Conservation (phyloP, 2,888 invertebrate species). For the Mythimna lalbum region DNA sequence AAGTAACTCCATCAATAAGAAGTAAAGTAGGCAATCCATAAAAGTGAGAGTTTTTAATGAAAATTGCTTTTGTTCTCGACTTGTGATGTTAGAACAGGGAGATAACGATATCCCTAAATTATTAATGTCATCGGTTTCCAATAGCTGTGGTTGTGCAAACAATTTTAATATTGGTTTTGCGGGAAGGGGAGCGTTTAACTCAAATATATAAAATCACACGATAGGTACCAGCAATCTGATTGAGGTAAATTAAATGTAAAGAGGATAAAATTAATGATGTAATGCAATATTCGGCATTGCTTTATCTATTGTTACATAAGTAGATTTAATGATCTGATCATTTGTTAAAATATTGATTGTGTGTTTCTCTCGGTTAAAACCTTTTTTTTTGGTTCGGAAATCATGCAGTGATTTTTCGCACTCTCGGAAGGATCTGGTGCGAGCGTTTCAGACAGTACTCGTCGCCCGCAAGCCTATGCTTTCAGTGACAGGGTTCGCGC, state of each 20-base stretch:
- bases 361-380: not conserved
- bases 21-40: constrained; percentile 51
- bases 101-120: constrained; percentile 44
- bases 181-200: not conserved
- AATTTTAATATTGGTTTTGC: constrained; percentile 14
- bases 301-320: constrained; percentile 23
- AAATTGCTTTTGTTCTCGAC: constrained; percentile 59
- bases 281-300: constrained; percentile 9
- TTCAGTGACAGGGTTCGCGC: too few relatives aligned
- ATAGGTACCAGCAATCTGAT: not conserved
- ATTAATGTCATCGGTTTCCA: constrained; percentile 45
- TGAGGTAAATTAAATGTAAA: constrained; percentile 12
- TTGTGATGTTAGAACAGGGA: constrained; percentile 38
- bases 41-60: constrained; percentile 45
- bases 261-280: constrained; percentile 30
- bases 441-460: too few relatives aligned
- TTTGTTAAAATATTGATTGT: constrained; percentile 15
- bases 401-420: too few relatives aligned
- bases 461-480: too few relatives aligned
- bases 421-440: too few relatives aligned
- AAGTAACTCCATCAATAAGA: constrained; percentile 45
- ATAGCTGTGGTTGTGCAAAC: constrained; percentile 18
- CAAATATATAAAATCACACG: constrained; percentile 7
- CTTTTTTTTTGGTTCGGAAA: too few relatives aligned
- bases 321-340: constrained; percentile 3